Conservation (phyloP, 2,113 vertebrate genomes). For the Phainopepla nitens region DNA sequence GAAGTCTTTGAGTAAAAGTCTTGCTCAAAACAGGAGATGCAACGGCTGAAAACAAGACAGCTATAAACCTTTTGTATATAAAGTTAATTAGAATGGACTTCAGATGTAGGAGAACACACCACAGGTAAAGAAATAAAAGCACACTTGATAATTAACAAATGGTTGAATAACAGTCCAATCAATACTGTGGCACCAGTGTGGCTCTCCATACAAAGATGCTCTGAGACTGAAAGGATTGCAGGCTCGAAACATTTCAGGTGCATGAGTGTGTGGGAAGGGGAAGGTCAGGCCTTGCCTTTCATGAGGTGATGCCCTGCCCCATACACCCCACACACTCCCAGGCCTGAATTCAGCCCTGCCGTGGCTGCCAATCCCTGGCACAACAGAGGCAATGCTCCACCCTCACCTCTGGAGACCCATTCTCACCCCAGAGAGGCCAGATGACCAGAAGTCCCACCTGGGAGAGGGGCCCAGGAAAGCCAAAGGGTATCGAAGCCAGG, state of each 20-base stretch:
- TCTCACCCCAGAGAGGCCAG: not conserved
- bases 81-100: not conserved
- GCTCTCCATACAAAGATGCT: not conserved
- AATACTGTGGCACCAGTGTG: not conserved
- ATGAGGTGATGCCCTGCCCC: rapidly evolving
- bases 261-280: rapidly evolving
- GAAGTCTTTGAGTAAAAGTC: not conserved
- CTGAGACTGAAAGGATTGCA: not conserved
- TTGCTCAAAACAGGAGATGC: not conserved
- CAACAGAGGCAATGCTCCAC: not conserved
- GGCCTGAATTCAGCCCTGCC: not conserved
- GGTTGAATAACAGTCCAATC: not conserved
- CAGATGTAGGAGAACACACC: not conserved
- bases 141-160: not conserved
- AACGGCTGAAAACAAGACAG: not conserved
- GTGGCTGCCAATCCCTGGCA: not conserved
- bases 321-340: not conserved
- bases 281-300: rapidly evolving
- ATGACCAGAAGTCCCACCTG: not conserved
- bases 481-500: not conserved
- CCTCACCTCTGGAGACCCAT: not conserved
- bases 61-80: not conserved
- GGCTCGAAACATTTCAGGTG: rapidly evolving
- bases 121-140: not conserved
- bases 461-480: not conserved